Conservation (phyloP, 1,140 invertebrate genomes). For the Sogatella furcifera region DNA sequence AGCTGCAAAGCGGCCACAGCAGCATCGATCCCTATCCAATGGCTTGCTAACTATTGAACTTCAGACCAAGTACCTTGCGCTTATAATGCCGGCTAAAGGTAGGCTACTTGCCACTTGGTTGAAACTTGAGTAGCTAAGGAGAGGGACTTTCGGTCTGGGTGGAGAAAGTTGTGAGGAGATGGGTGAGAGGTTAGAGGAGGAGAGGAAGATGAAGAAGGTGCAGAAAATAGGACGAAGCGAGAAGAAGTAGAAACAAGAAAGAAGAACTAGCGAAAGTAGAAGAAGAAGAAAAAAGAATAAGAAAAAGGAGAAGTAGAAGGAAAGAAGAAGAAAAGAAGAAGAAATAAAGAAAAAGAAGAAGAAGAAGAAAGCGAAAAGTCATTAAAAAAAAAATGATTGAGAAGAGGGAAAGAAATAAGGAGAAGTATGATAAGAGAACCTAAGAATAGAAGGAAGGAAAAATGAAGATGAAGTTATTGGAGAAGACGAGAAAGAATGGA, state of each 20-base stretch:
- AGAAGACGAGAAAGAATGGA: no score
- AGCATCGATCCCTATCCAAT: no score
- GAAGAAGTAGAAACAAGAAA: neutral
- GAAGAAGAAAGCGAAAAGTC: neutral
- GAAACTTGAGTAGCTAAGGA: no score
- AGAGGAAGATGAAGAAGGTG: neutral
- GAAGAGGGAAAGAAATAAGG: neutral
- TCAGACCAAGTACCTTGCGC: no score
- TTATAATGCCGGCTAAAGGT: no score
- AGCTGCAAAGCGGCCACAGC: no score
- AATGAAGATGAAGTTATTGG: no score
- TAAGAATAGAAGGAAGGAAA: neutral
- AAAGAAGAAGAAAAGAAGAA: neutral
- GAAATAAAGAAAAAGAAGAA: neutral
- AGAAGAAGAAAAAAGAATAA: neutral
- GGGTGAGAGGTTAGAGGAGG: no score
- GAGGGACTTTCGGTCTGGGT: no score
- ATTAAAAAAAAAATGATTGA: neutral
- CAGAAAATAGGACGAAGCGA: neutral
- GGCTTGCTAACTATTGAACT: no score
- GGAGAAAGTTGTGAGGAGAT: no score
- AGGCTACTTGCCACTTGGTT: no score
- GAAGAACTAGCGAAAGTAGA: neutral
- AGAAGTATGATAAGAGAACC: neutral
- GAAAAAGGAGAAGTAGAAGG: neutral